Evolutionary conservation across 2,113 vertebrate genomes (phyloP).

Genomic region (Chiloscyllium plagiosum): DNA sequence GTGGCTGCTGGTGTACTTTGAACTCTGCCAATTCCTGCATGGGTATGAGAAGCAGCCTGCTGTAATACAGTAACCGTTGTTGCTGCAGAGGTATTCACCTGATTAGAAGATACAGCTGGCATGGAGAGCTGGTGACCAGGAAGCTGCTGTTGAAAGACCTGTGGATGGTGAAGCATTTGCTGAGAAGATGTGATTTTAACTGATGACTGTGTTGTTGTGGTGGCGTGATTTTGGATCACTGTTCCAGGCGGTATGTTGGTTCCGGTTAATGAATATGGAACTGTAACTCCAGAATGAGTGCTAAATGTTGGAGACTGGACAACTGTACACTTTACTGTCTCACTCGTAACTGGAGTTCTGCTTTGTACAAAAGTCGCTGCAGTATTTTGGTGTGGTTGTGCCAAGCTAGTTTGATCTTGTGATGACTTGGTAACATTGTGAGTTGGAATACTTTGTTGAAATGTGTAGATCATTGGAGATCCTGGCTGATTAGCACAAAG

Average conservation of each 20-base stretch:
- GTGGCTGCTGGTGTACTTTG: slow-evolving; percentile 79
- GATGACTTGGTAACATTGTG: slow-evolving; percentile 69
- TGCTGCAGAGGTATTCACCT: slow-evolving; percentile 72
- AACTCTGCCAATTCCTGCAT: slow-evolving; percentile 81
- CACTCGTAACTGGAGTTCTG: slow-evolving; percentile 70
- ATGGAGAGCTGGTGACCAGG: slow-evolving; percentile 50
- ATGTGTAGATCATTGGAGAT: slow-evolving; percentile 74
- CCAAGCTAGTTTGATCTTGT: slow-evolving; percentile 60
- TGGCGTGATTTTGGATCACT: slow-evolving; percentile 69
- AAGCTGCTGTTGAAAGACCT: slow-evolving; percentile 65
- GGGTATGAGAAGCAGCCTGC: slow-evolving; percentile 82
- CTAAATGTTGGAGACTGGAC: slow-evolving; percentile 75
- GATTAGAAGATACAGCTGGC: slow-evolving; percentile 61
- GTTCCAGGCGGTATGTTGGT: slow-evolving; percentile 53
- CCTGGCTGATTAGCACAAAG: slow-evolving; percentile 65
- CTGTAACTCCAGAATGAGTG: slow-evolving; percentile 61
- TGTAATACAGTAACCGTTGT: slow-evolving; percentile 88
- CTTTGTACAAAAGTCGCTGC: slow-evolving; percentile 69
- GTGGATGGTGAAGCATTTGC: slow-evolving; percentile 71
- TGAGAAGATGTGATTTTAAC: slow-evolving; percentile 66
- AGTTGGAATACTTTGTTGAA: slow-evolving; percentile 67
- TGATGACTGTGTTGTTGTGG: slow-evolving; percentile 56
- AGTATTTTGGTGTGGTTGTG: slow-evolving; percentile 65
- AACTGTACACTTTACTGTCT: slow-evolving; percentile 68
- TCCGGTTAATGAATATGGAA: slow-evolving; percentile 62